Evolutionary conservation across 2,797 vertebrate species (phyloP), one percentile per base, ranked within the genome.

Genomic region (Arctocebus calabarensis): DNA sequence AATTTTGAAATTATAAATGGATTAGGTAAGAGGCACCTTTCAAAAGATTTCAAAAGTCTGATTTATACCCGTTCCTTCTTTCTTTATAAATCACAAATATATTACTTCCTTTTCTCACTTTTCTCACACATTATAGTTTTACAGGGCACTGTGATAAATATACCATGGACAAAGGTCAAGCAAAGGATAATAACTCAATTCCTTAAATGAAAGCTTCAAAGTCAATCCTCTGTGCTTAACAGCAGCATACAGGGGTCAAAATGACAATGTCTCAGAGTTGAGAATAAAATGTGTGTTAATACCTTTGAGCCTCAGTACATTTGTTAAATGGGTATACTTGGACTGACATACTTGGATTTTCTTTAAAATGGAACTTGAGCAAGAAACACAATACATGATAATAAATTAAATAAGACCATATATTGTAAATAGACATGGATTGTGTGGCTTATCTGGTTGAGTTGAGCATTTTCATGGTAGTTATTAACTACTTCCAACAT

Each of bases 141-240:
- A 96, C 73, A 92, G 96, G 97, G 96, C 94, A 83, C 91, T 88
- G 78, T 98, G 98, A 98, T 98, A 97, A 98, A 98, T 98, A 97
- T 93, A 90, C 96, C 84, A 91, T 88, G 97, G 97, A 97, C 98
- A 98, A 98, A 98, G 98, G 98, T 98, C 98, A 98, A 96, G 88
- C 96, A 98, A 98, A 98, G 96, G 95, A 98, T 98, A 98, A 99
- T 98, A 98, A 98, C 96, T 99, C 98, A 98, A 94, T 98, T 98
- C 84, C 92, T 98, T 98, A 98, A 98, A 98, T 97, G 98, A 98
- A 98, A 97, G 94, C 97, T 98, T 98, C 98, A 98, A 98, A 99
- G 98, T 98, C 98, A 98, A 98, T 98, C 98, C 97, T 98, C 96
- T 97, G 79, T 97, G 97, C 98, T 98, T 98, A 98, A 98, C 92